Evolutionary conservation across 1,140 invertebrate genomes (phyloP).

Genomic region (Anoplophora glabripennis): DNA sequence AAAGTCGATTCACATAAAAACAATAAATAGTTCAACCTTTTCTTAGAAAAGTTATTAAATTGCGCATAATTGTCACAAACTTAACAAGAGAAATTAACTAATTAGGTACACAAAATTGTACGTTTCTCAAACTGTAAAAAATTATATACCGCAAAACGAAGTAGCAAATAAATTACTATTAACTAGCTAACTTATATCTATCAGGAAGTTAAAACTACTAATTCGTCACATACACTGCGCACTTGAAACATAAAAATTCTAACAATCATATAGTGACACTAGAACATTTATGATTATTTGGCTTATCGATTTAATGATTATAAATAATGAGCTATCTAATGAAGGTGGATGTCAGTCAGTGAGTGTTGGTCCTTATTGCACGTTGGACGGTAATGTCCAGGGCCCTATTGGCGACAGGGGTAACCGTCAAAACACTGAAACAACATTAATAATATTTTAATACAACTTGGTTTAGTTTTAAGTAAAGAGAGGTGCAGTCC

Average conservation of each 20-base stretch:
- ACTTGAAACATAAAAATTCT: conserved; percentile 36
- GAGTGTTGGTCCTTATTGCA: conserved; percentile 51
- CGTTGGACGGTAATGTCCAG: conserved; percentile 47
- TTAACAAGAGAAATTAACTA: conserved; percentile 8
- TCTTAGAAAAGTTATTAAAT: conserved; percentile 8
- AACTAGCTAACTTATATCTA: not conserved
- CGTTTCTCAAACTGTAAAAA: conserved; percentile 4
- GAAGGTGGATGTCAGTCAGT: conserved; percentile 48
- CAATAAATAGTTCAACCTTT: not conserved
- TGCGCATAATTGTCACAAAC: conserved; percentile 13
- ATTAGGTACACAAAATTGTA: conserved; percentile 15
- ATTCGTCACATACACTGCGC: conserved; percentile 28
- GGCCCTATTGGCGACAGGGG: conserved; percentile 44
- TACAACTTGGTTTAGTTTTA: too few species aligned
- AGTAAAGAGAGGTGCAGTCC: too few species aligned
- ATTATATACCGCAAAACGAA: conserved; percentile 3
- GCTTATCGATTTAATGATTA: conserved; percentile 38
- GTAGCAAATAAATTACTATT: conserved; percentile 19
- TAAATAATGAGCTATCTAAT: conserved; percentile 45
- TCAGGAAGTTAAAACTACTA: conserved; percentile 21
- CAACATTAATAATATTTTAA: conserved; percentile 12
- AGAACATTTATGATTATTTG: conserved; percentile 45
- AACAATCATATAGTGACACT: conserved; percentile 38
- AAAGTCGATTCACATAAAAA: conserved; percentile 28
- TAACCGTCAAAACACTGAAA: conserved; percentile 50